Conservation (phyloP, 2,113 vertebrate species). For the Noturus placidus region DNA sequence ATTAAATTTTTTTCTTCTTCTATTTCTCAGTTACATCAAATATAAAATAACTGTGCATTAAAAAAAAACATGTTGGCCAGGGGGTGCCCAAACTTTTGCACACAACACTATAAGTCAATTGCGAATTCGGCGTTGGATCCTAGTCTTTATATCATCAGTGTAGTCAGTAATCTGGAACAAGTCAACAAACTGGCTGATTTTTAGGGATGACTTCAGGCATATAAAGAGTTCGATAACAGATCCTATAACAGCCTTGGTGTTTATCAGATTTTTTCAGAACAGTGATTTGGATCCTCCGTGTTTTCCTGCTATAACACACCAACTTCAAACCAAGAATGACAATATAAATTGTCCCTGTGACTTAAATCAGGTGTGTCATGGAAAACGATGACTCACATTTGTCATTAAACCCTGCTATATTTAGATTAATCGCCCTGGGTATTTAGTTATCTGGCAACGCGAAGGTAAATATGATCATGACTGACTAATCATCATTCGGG, state of each 20-base stretch:
- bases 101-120: neutral
- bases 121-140: neutral
- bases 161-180: neutral
- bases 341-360: neutral
- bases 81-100: neutral
- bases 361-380: constrained; percentile 1
- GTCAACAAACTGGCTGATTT: neutral
- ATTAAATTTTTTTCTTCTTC: too few species aligned
- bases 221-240: neutral
- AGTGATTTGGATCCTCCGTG: neutral
- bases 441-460: neutral
- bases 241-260: neutral
- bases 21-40: too few species aligned
- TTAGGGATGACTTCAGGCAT: neutral
- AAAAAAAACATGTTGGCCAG: too few species aligned
- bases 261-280: neutral
- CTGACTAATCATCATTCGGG: neutral
- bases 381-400: neutral
- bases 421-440: neutral
- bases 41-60: neutral
- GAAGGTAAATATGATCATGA: neutral
- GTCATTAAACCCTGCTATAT: neutral
- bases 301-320: neutral
- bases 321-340: neutral
- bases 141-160: neutral